Base-by-base conservation (phyloP, 2,888 invertebrate species). In the Eubasilissa splendida region DNA sequence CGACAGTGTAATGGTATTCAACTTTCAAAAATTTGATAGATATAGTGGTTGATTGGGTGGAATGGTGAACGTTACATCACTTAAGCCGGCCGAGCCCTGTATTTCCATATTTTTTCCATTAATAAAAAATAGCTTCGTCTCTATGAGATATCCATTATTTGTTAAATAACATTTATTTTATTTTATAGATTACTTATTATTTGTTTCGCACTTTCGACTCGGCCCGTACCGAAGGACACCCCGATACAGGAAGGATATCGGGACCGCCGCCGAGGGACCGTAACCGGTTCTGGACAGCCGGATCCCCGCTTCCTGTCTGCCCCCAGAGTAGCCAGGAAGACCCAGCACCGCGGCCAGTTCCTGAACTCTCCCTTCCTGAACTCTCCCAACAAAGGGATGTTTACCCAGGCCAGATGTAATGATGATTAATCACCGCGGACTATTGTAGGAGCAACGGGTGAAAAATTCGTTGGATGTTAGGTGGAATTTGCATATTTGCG, bases 361-460 rank as follows among this genome's bases (percentile, higher is more conserved):
- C 22, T 22, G 22, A 22, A 22, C 22, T 22, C 22, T 22, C n/a
- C 68, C 68, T 14, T n/a, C 10, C 68, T 22, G 12, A 33, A 66
- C 42, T n/a, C 42, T 42, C 71, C 31, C 50, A 42, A 77, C 77
- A 77, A 77, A 77, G 77, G 50, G 52, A 52, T 73, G 80, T 80
- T 80, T 80, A 76, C 80, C 71, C 65, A 68, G 63, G 80, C 63
- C 73, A 80, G 71, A 76, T 76, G 71, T 80, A 80, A 80, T 80
- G 76, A 77, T 80, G 80, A 80, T 80, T 80, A 80, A 80, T 80
- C 59, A 73, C 73, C 78, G 42, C 71, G 65, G 60, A 53, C 50
- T 54, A 33, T 71, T 73, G 12, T 52, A n/a, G 54, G 42, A 31
- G 54, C 31, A 53, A 71, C 12, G 71, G 71, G 11, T 22, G 10